Conservation (phyloP, 1,140 invertebrate genomes). For the Tyrophagus putrescentiae region DNA sequence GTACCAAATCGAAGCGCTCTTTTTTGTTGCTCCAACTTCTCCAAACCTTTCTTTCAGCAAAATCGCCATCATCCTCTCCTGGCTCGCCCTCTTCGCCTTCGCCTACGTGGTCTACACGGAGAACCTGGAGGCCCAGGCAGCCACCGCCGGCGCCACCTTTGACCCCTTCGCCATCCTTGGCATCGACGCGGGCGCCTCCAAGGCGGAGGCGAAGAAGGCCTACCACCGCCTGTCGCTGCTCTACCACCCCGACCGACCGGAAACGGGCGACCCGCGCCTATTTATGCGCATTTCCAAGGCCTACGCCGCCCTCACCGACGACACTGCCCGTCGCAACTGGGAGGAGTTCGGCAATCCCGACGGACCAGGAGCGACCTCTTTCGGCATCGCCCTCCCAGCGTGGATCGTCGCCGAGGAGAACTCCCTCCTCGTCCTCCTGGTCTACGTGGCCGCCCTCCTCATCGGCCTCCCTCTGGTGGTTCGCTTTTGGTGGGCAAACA, state of each 20-base stretch:
- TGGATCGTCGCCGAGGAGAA: constrained; percentile 99
- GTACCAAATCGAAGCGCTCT: too few species aligned
- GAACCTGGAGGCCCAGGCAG: constrained; percentile 56
- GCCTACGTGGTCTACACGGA: constrained; percentile 71
- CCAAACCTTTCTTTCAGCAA: constrained; percentile 37
- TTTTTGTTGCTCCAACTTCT: background rate
- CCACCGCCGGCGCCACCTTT: constrained; percentile 94
- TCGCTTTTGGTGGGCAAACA: constrained; percentile 97
- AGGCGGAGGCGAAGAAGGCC: constrained; percentile 80
- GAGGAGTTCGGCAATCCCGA: constrained; percentile 98
- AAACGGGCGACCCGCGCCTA: constrained; percentile 85
- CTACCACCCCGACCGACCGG: constrained; percentile 85
- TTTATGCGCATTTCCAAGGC: constrained; percentile 98
- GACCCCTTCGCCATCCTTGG: constrained; percentile 93
- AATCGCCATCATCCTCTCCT: constrained; percentile 59
- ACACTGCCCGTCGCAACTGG: constrained; percentile 91
- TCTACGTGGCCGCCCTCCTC: constrained; percentile 95
- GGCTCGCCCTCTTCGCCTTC: constrained; percentile 67
- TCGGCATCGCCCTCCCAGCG: constrained; percentile 95
- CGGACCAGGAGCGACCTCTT: constrained; percentile 93
- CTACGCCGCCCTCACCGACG: constrained; percentile 65
- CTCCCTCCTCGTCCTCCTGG: constrained; percentile 78
- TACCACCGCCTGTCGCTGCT: constrained; percentile 84
- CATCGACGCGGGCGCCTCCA: constrained; percentile 62
- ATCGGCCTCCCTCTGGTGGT: constrained; percentile 80